phyloP scores from a whole-genome alignment of 2,888 invertebrate species.

The Amorpha juglandis region DNA sequence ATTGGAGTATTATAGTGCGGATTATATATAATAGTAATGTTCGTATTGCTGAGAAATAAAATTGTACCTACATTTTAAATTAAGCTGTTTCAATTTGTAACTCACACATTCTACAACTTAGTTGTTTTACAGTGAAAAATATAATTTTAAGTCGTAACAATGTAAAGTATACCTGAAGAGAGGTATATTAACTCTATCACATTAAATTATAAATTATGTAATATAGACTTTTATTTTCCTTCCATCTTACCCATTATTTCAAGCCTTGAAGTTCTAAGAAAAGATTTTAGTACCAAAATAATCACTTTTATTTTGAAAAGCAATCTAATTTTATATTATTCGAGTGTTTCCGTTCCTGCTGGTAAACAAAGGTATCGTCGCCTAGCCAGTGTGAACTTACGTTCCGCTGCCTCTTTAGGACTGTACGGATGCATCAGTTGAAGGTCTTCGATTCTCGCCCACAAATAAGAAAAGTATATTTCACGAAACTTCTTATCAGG shows the following conservation, averaged over 20 bases:
- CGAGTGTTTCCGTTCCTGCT: constrained; percentile 48
- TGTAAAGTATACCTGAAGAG: constrained; percentile 63
- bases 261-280: not conserved
- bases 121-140: constrained; percentile 67
- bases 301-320: not conserved
- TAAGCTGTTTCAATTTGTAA: constrained; percentile 45
- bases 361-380: constrained; percentile 62
- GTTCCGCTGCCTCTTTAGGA: constrained; percentile 48
- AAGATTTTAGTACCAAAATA: constrained; percentile 25
- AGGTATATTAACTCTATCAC: constrained; percentile 75
- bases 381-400: constrained; percentile 45
- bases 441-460: constrained; percentile 56
- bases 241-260: not conserved
- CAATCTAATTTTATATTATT: constrained; percentile 27
- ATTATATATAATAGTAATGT: constrained; percentile 34
- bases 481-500: constrained; percentile 75
- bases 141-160: constrained; percentile 69
- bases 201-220: constrained; percentile 79
- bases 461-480: constrained; percentile 72
- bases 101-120: constrained; percentile 61
- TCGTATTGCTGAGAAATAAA: constrained; percentile 36
- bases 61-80: constrained; percentile 40
- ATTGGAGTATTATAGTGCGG: constrained; percentile 70
- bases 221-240: constrained; percentile 51
- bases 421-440: constrained; percentile 66